phyloP scores from a whole-genome alignment of 1,140 invertebrate genomes.

The Rhopalosiphum maidis region DNA sequence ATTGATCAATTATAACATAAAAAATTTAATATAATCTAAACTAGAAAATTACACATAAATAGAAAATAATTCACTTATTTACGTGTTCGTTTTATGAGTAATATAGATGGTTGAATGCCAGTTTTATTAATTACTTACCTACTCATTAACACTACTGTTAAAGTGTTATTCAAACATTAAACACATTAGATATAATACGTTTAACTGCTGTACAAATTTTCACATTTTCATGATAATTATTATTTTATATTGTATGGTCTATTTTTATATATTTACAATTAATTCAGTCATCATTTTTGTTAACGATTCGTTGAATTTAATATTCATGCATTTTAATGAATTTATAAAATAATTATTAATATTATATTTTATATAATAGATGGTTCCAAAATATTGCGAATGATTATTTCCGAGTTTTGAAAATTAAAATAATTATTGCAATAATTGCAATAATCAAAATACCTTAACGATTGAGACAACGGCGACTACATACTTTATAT shows the following conservation, averaged over 20 bases:
- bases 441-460: not conserved
- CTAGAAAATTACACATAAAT: not conserved
- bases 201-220: not conserved
- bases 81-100: not conserved
- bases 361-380: not conserved
- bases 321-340: not conserved
- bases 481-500: not conserved
- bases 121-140: not conserved
- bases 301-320: not conserved
- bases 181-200: not conserved
- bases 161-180: not conserved
- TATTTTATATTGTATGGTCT: not conserved
- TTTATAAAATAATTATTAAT: not conserved
- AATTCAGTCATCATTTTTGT: not conserved
- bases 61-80: not conserved
- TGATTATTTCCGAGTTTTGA: not conserved
- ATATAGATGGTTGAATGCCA: not conserved
- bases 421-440: constrained; percentile 15
- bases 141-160: not conserved
- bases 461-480: not conserved
- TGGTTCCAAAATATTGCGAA: not conserved
- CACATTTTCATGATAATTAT: not conserved
- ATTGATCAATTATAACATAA: not conserved
- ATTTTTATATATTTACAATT: not conserved
- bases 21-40: not conserved